A percentile compares a stretch with the other conserved stretches of the same genome.
Conservation (phyloP, 2,888 invertebrate species). For the Fragum sueziense region DNA sequence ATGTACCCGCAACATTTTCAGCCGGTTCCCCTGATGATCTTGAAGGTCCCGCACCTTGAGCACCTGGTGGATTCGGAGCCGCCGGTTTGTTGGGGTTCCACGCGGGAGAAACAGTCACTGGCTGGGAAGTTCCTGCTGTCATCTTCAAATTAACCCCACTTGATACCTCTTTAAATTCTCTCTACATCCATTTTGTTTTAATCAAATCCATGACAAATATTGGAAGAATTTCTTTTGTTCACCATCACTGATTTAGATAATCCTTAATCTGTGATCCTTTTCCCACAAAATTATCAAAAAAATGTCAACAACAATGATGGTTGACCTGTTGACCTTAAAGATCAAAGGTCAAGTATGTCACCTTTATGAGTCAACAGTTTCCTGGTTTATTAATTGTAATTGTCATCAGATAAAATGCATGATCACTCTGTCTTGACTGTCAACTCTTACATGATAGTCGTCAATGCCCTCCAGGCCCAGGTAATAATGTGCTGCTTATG, state of each 20-base stretch:
- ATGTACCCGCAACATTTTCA: background rate
- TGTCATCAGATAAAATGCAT: conserved; percentile 10
- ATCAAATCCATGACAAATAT: background rate
- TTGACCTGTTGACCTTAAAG: too few species aligned
- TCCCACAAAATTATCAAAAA: too few species aligned
- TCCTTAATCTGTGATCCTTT: too few species aligned
- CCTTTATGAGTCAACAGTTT: background rate
- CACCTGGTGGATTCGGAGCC: conserved; percentile 48
- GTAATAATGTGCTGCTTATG: background rate
- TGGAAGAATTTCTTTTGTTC: too few species aligned
- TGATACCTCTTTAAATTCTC: too few species aligned
- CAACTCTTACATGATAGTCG: conserved; percentile 10
- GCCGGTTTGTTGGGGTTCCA: conserved; percentile 38
- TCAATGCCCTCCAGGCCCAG: background rate
- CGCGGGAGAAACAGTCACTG: conserved; percentile 13
- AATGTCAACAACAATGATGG: too few species aligned
- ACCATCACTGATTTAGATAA: too few species aligned
- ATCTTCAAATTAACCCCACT: background rate
- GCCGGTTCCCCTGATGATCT: background rate
- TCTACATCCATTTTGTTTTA: background rate
- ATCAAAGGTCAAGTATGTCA: background rate
- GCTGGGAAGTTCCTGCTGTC: conserved; percentile 28
- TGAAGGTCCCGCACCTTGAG: background rate
- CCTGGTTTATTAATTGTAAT: conserved; percentile 9
- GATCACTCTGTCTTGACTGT: conserved; percentile 19